Percentiles rank a stretch among this genome's conserved stretches.
phyloP scores from a whole-genome alignment of 2,797 vertebrate species.

The Molothrus aeneus region DNA sequence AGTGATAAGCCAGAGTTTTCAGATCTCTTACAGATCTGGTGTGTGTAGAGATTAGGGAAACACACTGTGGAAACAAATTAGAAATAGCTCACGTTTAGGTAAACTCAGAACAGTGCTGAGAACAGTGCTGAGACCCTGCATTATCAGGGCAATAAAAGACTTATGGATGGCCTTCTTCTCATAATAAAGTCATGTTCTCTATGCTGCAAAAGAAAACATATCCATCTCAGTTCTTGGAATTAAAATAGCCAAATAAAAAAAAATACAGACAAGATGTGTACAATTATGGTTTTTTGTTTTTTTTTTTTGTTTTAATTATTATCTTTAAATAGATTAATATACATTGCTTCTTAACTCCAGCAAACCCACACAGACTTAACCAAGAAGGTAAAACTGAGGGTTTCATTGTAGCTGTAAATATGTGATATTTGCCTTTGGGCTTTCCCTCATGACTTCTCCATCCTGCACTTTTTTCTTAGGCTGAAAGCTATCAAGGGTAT shows the following conservation, averaged over 20 bases:
- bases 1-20: neutral
- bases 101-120: neutral
- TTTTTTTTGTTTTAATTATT: neutral
- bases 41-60: neutral
- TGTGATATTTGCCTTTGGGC: neutral
- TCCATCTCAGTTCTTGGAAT: neutral
- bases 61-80: neutral
- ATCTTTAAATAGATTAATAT: neutral
- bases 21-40: neutral
- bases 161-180: neutral
- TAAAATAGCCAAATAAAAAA: neutral
- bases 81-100: neutral
- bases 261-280: neutral
- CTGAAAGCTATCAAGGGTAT: neutral
- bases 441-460: neutral
- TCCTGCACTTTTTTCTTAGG: neutral
- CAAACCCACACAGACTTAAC: neutral
- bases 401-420: neutral
- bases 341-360: neutral
- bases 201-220: neutral
- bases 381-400: neutral
- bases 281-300: neutral
- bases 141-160: neutral
- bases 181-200: neutral
- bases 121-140: neutral